Evolutionary conservation across 2,888 invertebrate species (phyloP).

Genomic region (Icerya purchasi): DNA sequence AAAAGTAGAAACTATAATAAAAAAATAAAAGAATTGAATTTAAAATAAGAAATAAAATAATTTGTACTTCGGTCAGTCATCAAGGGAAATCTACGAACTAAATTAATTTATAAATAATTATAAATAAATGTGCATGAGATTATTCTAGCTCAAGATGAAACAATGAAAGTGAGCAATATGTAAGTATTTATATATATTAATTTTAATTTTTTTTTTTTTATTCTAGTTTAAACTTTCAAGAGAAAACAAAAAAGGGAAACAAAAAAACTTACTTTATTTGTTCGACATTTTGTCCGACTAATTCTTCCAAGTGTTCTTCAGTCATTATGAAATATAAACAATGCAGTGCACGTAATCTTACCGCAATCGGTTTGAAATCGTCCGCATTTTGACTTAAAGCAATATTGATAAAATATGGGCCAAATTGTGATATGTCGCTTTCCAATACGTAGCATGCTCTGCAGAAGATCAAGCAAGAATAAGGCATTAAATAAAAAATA

Average conservation of each 20-base stretch:
- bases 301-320: conserved; percentile 20
- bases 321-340: conserved; percentile 23
- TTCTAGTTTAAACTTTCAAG: neutral
- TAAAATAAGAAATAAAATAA: too few species aligned
- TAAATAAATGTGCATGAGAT: too few species aligned
- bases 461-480: too few species aligned
- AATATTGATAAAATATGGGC: conserved; percentile 23
- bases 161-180: too few species aligned
- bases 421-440: conserved; percentile 21
- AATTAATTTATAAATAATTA: too few species aligned
- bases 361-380: conserved; percentile 20
- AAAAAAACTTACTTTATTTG: conserved; percentile 21
- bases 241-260: neutral
- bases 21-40: too few species aligned
- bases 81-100: too few species aligned
- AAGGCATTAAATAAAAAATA: too few species aligned
- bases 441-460: conserved; percentile 26
- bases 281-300: conserved; percentile 22
- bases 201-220: neutral
- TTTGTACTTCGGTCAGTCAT: too few species aligned
- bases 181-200: neutral
- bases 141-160: too few species aligned
- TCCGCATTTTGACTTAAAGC: conserved; percentile 20
- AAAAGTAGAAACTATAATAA: too few species aligned
- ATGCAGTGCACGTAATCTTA: conserved; percentile 24